phyloP scores from a whole-genome alignment of 2,113 vertebrate species.

The Mormoops blainvillei region DNA sequence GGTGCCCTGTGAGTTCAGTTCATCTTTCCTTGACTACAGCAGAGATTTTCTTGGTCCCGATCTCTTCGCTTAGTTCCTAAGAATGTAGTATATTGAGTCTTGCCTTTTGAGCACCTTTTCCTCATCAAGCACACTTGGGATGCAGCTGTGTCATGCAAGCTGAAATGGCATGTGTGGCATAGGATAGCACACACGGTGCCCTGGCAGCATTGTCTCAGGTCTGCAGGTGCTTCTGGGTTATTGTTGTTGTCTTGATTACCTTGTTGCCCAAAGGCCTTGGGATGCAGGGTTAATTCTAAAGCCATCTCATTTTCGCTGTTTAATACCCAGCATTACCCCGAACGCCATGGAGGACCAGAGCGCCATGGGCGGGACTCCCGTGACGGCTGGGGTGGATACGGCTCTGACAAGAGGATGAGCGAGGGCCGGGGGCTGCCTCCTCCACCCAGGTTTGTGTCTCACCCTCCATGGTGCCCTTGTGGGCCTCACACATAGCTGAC shows the following conservation, averaged over 20 bases:
- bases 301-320: neutral
- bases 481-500: neutral
- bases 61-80: neutral
- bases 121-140: neutral
- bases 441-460: conserved; percentile 76
- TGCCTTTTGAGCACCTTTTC: neutral
- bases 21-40: neutral
- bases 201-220: rapidly evolving
- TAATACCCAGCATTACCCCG: conserved; percentile 86
- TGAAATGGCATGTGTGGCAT: neutral
- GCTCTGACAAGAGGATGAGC: conserved; percentile 89
- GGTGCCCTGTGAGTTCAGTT: rapidly evolving
- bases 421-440: conserved; percentile 81
- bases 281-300: neutral
- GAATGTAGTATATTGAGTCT: too few relatives aligned
- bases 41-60: rapidly evolving
- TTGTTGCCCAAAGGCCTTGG: neutral
- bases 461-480: too few relatives aligned
- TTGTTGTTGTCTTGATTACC: neutral
- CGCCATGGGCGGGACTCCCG: conserved; percentile 89
- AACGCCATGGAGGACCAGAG: conserved; percentile 84
- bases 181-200: too few relatives aligned
- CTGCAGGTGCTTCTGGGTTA: neutral
- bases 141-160: neutral
- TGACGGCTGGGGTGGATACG: conserved; percentile 87